A percentile compares a stretch with the other conserved stretches of the same genome.
Conservation (phyloP, 1,140 invertebrate genomes). For the Eumaeus atala region DNA sequence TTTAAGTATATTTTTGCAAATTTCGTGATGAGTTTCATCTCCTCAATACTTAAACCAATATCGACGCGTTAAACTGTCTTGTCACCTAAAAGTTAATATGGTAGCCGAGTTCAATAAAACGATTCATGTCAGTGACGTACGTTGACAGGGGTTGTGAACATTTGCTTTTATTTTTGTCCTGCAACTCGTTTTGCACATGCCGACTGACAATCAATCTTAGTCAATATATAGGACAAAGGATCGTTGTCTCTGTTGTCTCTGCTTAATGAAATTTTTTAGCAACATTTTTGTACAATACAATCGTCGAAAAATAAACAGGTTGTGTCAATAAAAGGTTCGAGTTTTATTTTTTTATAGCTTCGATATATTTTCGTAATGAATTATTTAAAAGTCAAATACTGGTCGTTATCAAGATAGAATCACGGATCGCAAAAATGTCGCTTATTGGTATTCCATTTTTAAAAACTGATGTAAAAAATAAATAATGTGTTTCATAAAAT, state of each 20-base stretch:
- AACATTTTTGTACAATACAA: slow-evolving; percentile 27
- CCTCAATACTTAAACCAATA: background rate
- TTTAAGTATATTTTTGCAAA: too few relatives aligned
- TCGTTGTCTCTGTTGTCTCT: slow-evolving; percentile 48
- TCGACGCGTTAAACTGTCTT: slow-evolving; percentile 18
- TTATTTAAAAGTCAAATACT: background rate
- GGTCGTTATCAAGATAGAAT: background rate
- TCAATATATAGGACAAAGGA: slow-evolving; percentile 63
- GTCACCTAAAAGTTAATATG: slow-evolving; percentile 47
- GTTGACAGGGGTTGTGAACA: slow-evolving; percentile 56
- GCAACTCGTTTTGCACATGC: slow-evolving; percentile 62
- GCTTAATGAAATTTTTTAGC: slow-evolving; percentile 58
- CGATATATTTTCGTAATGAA: slow-evolving; percentile 2
- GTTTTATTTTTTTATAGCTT: background rate
- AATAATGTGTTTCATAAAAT: slow-evolving; percentile 5
- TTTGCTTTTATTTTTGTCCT: slow-evolving; percentile 61
- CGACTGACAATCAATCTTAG: slow-evolving; percentile 67
- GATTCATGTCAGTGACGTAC: slow-evolving; percentile 48
- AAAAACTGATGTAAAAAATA: background rate
- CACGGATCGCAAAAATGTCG: background rate
- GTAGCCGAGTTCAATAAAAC: slow-evolving; percentile 51
- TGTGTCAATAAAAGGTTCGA: background rate
- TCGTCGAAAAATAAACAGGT: background rate
- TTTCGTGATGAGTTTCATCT: background rate
- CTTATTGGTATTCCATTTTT: background rate